Base-by-base conservation (phyloP, 2,113 vertebrate genomes). In the Pangasianodon hypophthalmus region DNA sequence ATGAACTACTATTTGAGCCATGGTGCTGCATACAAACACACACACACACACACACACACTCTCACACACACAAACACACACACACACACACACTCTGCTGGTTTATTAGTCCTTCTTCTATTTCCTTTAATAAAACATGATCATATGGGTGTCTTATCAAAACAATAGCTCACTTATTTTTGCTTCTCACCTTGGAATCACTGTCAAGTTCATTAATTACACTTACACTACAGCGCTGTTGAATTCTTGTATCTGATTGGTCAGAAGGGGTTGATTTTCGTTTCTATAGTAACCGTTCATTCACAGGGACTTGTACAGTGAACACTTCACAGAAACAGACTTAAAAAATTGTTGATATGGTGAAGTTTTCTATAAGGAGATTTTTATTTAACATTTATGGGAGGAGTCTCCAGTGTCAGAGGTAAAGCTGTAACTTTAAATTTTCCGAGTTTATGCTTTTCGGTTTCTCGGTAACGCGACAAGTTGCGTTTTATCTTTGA, bases 31-130 rank as follows among this genome's bases (percentile, higher is more conserved):
- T 37, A 86, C 37, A 71, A n/a, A 48, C 71, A 26, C 86, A 50
- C 84, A n/a, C 84, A 62, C 84, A 69, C 62, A 50, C 84, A 50
- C 84, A 67, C 58, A 32, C 54, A 21, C n/a, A 58, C 80, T 37
- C 83, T 46, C 83, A 62, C 83, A 46, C 44, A 46, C 44, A 46
- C 44, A 46, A 2, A 46, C 44, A 46, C 44, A 46, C 44, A 46
- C 44, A 46, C 44, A 46, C 44, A 60, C 56, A 24, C 32, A 37
- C 81, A 58, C 83, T 29, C 84, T 44, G 58, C 10, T 87, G 85
- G n/a, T 37, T 87, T 44, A 54, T 73, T 71, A 26, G 29, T 50
- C 62, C 6, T 46, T 29, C 83, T 85, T 48, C 46, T 29, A 37
- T 46, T 46, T 46, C 83, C 56, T 62, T 64, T 29, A 67, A 75